Evolutionary conservation across 2,113 vertebrate species (phyloP), one percentile per base, ranked within the genome.

Genomic region (Tricholaema leucomelas): DNA sequence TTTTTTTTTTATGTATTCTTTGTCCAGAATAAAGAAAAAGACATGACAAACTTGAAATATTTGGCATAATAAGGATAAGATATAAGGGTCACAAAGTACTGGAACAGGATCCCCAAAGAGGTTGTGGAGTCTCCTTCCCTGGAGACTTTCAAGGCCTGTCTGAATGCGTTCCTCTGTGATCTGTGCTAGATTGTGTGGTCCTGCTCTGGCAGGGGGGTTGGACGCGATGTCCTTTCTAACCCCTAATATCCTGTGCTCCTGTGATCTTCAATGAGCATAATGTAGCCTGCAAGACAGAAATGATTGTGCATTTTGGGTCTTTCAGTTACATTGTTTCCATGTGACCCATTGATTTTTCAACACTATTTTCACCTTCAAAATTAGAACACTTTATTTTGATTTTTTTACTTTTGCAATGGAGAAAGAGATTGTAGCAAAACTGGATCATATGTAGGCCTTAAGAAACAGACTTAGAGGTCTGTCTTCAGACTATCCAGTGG

Each of bases 261-360:
- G n/a, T n/a, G n/a, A n/a, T 60, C 36, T 85, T 88, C 89, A 54
- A 33, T 81, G 70, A 92, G 18, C 63, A 12, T 72, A 85, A 38
- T 60, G 36, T 81, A 86, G 30, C 30, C 28, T 89, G 77, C 24
- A 81, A 80, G 56, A 87, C 42, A 78, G 80, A 44, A 95, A 38
- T 4, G 0, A 44, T 44, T 81, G 33, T 18, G 31, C 3, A 25
- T 93, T 65, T 80, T 50, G 23, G 6, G 17, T 80, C 20, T 87
- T 36, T 48, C 6, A 73, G 1, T 70, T 75, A 36, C 16, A 23
- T 81, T 87, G 35, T 95, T 95, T 95, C 44, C 67, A 38, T 65
- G 35, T 91, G 58, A 3, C 16, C 36, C 60, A 63, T 88, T 94
- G 84, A 87, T 89, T 95, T 96, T 95, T 85, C 91, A 85, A 9